Percentiles rank a stretch among this genome's conserved stretches.
phyloP scores from a whole-genome alignment of 2,113 vertebrate genomes.

The Elanus axillaris region DNA sequence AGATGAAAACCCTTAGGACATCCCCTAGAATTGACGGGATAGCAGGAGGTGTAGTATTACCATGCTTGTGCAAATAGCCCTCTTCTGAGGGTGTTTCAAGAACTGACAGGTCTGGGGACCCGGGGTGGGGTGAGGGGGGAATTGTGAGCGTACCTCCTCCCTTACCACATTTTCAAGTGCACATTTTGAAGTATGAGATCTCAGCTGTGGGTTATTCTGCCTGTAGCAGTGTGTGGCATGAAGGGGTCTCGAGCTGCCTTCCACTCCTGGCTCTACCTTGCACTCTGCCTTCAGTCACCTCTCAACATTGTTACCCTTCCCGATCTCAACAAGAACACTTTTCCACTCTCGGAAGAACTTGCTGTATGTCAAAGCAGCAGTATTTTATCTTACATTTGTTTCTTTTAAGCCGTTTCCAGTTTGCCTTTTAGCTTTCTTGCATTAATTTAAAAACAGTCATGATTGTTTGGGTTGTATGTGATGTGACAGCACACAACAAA shows the following conservation, averaged over 20 bases:
- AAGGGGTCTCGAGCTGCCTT: not conserved
- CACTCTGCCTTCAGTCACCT: not conserved
- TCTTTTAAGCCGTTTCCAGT: not conserved
- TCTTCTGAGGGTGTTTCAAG: not conserved
- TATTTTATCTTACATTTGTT: not conserved
- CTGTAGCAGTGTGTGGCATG: not conserved
- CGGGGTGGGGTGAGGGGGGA: no score
- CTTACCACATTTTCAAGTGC: not conserved
- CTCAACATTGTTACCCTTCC: rapidly evolving
- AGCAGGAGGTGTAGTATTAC: not conserved
- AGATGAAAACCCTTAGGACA: not conserved
- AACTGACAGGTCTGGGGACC: not conserved
- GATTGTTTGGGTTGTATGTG: not conserved
- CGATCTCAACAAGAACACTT: rapidly evolving
- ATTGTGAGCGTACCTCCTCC: not conserved
- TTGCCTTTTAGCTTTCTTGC: not conserved
- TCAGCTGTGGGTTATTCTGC: rapidly evolving
- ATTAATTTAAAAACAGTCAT: not conserved
- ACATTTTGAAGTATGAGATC: not conserved
- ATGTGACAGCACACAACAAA: not conserved
- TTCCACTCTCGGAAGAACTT: not conserved
- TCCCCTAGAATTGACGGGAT: rapidly evolving
- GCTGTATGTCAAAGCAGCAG: not conserved
- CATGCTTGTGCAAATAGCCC: not conserved
- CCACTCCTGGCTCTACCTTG: not conserved